phyloP scores from a whole-genome alignment of 2,113 vertebrate species.

The Centropus unirufus region DNA sequence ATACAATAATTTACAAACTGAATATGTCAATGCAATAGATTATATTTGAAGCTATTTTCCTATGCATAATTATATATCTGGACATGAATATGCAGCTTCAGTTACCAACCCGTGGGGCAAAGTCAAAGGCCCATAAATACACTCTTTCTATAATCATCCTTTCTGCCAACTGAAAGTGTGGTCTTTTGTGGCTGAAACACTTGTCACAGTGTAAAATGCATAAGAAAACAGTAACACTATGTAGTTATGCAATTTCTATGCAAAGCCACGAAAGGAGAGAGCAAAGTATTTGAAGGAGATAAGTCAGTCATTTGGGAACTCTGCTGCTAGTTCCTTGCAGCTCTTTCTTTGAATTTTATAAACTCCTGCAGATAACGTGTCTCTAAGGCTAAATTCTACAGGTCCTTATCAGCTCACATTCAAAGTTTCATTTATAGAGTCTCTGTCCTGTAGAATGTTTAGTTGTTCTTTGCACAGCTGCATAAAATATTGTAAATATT shows the following conservation, averaged over 20 bases:
- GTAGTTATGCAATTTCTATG: neutral
- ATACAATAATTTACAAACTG: neutral
- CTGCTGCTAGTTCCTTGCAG: neutral
- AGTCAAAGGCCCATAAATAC: neutral
- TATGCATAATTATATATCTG: neutral
- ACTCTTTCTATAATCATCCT: neutral
- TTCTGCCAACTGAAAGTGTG: neutral
- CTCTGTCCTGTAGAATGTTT: neutral
- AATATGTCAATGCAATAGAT: neutral
- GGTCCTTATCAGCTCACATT: neutral
- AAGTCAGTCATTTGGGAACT: neutral
- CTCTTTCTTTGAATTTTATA: neutral
- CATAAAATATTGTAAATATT: neutral
- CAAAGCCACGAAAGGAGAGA: neutral
- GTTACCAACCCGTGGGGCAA: neutral
- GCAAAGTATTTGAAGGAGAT: neutral
- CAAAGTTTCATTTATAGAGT: neutral
- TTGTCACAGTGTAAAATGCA: neutral
- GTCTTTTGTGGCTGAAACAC: neutral
- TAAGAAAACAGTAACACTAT: neutral
- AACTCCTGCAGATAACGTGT: neutral
- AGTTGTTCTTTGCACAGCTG: neutral
- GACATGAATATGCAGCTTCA: neutral
- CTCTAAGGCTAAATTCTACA: neutral
- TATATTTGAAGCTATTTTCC: neutral